Evolutionary conservation across 2,888 invertebrate genomes (phyloP), one percentile per base, ranked within the genome.

Genomic region (Cryptocheilus praepositus): DNA sequence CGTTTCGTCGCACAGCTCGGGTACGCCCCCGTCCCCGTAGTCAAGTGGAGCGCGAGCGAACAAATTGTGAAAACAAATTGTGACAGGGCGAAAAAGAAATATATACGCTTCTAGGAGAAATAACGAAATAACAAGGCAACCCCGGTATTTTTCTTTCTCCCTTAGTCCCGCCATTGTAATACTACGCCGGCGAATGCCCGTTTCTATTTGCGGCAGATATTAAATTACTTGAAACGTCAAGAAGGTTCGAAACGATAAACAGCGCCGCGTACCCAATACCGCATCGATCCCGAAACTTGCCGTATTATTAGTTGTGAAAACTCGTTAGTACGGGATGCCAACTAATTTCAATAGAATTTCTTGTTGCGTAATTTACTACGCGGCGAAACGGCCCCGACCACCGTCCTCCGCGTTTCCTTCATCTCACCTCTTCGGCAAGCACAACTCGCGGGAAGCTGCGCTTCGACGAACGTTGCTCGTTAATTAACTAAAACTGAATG

Each of bases 291-390:
- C 36, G 36, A 36, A 36, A 36, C 36, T 36, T 36, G 36, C 36
- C 8, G 36, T 36, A 36, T 36, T 36, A 36, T 36, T 36, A 68
- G 68, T 68, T 71, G 52, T 60, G 64, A 70, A 73, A 70, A 76
- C 62, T 76, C 64, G 67, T 69, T 69, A 71, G 28, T 52, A 52
- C 52, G 28, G 62, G 67, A 76, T 68, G 56, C 62, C 66, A 43
- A 64, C 56, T 57, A 73, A 68, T 76, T 71, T 61, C 64, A 55
- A 53, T 63, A 62, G 61, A 65, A 69, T 61, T 77, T 71, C 74
- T 73, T 77, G 74, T 69, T 61, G 52, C 64, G 71, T 67, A 55
- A 77, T 71, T 76, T 65, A 57, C 49, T 64, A 61, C 46, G 56
- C 54, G 45, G n/a, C 16, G 52, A 61, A 21, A 11, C 43, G 36